Conservation (phyloP, 2,888 invertebrate species). For the Eristalis arbustorum region DNA sequence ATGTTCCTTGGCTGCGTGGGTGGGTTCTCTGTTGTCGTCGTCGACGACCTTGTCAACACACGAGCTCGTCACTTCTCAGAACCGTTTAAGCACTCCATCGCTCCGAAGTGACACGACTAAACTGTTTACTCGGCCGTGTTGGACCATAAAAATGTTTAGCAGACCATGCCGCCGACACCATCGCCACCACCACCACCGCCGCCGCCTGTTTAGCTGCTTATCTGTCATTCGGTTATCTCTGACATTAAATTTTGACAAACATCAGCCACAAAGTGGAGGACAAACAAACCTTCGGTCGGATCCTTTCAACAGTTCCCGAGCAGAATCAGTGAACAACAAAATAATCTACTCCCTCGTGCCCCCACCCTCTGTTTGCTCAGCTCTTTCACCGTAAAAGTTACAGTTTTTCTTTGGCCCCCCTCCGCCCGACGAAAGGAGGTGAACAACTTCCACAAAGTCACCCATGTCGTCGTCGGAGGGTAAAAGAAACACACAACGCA, state of each 20-base stretch:
- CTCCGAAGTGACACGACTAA: neutral
- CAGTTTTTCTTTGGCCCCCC: neutral
- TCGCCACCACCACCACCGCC: neutral
- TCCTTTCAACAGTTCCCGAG: conserved; percentile 44
- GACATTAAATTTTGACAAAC: conserved; percentile 42
- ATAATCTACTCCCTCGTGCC: neutral
- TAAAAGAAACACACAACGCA: neutral
- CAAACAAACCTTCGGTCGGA: conserved; percentile 42
- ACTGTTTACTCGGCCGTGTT: conserved; percentile 37
- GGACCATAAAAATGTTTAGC: conserved; percentile 1
- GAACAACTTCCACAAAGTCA: neutral
- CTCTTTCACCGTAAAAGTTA: neutral
- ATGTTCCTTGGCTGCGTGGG: too few species aligned
- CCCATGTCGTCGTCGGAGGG: too few species aligned
- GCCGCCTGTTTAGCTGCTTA: conserved; percentile 16
- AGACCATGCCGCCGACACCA: neutral
- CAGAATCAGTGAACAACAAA: conserved; percentile 31
- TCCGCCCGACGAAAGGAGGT: neutral
- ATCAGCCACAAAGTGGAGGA: conserved; percentile 53
- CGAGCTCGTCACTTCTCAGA: neutral
- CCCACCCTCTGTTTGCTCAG: neutral
- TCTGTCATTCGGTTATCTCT: conserved; percentile 56
- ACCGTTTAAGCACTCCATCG: conserved; percentile 13
- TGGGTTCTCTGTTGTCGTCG: too few species aligned
- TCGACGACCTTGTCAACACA: neutral